Percentiles rank a stretch among this genome's conserved stretches.
Evolutionary conservation across 2,888 invertebrate species (phyloP).

Genomic region (Phanerotoma sp.): DNA sequence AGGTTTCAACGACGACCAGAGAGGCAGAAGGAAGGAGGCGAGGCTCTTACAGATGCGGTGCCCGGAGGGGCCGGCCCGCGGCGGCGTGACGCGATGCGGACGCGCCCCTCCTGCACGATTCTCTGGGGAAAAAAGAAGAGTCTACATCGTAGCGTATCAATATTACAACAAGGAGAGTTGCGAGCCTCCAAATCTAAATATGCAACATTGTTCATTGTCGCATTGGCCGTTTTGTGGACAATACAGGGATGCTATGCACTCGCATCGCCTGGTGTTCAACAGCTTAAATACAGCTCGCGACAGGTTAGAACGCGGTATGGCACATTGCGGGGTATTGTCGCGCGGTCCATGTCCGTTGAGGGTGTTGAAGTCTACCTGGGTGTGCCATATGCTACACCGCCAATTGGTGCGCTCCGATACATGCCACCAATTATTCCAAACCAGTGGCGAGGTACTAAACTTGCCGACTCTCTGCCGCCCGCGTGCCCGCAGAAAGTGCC

Average conservation of each 20-base stretch:
- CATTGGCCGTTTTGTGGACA: slow-evolving; percentile 32
- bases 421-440: slow-evolving; percentile 95
- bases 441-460: slow-evolving; percentile 78
- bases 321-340: slow-evolving; percentile 79
- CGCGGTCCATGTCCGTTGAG: slow-evolving; percentile 67
- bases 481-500: slow-evolving; percentile 85
- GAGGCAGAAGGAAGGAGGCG: slow-evolving; percentile 25
- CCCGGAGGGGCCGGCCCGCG: slow-evolving; percentile 52
- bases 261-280: slow-evolving; percentile 57
- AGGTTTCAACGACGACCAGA: slow-evolving; percentile 1
- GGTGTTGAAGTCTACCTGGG: slow-evolving; percentile 92
- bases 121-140: slow-evolving; percentile 42
- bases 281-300: slow-evolving; percentile 77
- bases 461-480: slow-evolving; percentile 79
- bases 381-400: slow-evolving; percentile 92
- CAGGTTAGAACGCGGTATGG: slow-evolving; percentile 90
- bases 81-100: slow-evolving; percentile 58
- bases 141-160: slow-evolving; percentile 22
- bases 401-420: slow-evolving; percentile 86
- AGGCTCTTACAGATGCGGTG: slow-evolving; percentile 54
- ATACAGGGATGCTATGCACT: slow-evolving; percentile 48
- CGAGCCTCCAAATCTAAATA: slow-evolving; percentile 1
- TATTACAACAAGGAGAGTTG: neutral
- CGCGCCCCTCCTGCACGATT: slow-evolving; percentile 47
- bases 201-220: slow-evolving; percentile 19